These are phyloP conservation scores for Arctocebus calabarensis DNA, from an alignment of 2,797 vertebrate species.

Conservation along the genomic window DNA sequence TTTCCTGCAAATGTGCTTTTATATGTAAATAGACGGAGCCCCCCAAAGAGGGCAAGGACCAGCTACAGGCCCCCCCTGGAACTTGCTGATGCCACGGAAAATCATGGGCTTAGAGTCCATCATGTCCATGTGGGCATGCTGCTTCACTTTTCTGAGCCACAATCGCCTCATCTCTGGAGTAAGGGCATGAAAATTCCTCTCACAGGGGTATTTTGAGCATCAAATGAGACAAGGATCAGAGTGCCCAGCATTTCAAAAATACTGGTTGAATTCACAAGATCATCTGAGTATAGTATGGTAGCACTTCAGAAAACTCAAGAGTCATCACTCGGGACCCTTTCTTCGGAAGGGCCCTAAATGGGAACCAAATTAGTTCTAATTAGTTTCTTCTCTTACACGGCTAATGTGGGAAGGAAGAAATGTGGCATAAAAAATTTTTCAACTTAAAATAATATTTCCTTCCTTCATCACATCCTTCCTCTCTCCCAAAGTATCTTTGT, in stretches of 20 bases:
- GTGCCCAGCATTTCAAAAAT: not conserved
- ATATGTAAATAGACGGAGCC: not conserved
- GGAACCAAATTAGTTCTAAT: not conserved
- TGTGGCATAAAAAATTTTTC: not conserved
- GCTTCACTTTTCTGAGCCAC: not conserved
- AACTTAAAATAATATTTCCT: not conserved
- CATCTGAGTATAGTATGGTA: not conserved
- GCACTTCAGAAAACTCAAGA: not conserved
- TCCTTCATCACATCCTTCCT: not conserved
- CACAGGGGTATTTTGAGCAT: not conserved
- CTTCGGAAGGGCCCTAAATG: not conserved
- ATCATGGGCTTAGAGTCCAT: too few relatives aligned
- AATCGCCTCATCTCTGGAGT: not conserved
- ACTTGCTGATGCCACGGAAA: not conserved
- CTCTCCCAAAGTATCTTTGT: not conserved
- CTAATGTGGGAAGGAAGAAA: not conserved
- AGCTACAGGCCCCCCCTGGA: not conserved
- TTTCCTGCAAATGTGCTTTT: not conserved
- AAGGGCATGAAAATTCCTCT: not conserved
- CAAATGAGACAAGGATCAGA: not conserved
- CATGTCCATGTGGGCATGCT: too few relatives aligned
- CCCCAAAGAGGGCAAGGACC: not conserved
- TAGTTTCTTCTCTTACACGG: not conserved
- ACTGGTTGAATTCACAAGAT: constrained; percentile 4
- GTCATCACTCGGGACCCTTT: not conserved